Conservation (phyloP, 2,888 invertebrate genomes). For the Stenoptilia bipunctidactyla region DNA sequence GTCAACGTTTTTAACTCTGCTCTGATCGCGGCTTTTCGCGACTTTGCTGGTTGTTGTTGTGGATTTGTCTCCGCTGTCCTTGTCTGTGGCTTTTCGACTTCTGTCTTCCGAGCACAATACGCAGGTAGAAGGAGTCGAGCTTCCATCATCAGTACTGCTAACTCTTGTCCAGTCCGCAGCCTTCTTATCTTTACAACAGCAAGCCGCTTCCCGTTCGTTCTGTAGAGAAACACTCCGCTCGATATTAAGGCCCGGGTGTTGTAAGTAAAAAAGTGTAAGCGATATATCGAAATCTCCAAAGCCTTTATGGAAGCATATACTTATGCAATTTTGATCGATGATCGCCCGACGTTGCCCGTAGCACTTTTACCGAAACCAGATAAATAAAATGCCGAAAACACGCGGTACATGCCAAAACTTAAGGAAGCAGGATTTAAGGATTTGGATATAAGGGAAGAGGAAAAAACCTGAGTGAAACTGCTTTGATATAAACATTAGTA, state of each 20-base stretch:
- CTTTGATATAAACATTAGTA: no score
- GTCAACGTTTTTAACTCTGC: slow-evolving; percentile 8
- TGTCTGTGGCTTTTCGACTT: slow-evolving; percentile 7
- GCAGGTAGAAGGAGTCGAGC: slow-evolving; percentile 51
- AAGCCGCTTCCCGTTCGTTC: slow-evolving; percentile 37
- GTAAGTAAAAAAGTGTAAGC: no score
- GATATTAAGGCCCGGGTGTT: no score
- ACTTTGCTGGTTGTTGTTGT: background rate
- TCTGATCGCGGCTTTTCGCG: background rate
- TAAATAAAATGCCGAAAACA: no score
- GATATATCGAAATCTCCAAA: no score
- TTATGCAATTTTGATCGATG: background rate
- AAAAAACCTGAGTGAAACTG: no score
- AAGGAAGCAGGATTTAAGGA: no score
- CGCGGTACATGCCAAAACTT: no score
- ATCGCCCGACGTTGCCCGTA: no score
- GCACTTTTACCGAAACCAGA: no score
- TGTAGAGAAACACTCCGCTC: slow-evolving; percentile 37
- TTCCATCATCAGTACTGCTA: slow-evolving; percentile 27
- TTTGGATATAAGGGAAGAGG: no score
- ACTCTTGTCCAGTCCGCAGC: slow-evolving; percentile 13
- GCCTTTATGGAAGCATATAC: background rate
- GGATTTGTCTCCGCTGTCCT: slow-evolving; percentile 6
- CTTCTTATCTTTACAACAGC: slow-evolving; percentile 34
- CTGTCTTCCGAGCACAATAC: slow-evolving; percentile 40